Conservation (phyloP, 2,888 invertebrate species). For the Neelides folsomi region DNA sequence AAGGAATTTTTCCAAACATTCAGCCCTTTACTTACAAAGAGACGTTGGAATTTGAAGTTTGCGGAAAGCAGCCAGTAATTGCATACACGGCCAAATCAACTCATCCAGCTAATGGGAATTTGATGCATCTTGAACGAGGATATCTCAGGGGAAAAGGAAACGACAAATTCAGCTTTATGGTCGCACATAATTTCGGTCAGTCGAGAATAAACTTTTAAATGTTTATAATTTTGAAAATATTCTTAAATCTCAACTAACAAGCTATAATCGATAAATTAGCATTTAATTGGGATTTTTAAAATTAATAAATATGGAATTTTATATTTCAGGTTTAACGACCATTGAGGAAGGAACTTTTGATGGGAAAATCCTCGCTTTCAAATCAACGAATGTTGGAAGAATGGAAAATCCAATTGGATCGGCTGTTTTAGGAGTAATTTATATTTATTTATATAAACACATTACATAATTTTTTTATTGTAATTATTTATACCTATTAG, state of each 20-base stretch:
- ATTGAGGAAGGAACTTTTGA: constrained; percentile 46
- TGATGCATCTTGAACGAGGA: constrained; percentile 52
- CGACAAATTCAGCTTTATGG: constrained; percentile 43
- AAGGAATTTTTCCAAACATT: constrained; percentile 47
- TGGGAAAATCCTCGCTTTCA: constrained; percentile 38
- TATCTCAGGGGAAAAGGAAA: constrained; percentile 48
- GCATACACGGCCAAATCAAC: constrained; percentile 45
- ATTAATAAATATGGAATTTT: too few relatives aligned
- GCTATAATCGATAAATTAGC: too few relatives aligned
- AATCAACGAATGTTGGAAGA: constrained; percentile 41
- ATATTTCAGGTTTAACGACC: constrained; percentile 39
- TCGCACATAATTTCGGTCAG: constrained; percentile 50
- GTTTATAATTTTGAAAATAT: too few relatives aligned
- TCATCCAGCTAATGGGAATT: constrained; percentile 43
- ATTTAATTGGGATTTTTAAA: too few relatives aligned
- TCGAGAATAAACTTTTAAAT: neutral
- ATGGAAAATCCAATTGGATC: constrained; percentile 46
- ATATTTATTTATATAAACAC: neutral
- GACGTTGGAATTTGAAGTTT: constrained; percentile 27
- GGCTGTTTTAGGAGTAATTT: constrained; percentile 41
- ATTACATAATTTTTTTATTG: too few relatives aligned
- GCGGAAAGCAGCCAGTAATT: constrained; percentile 41
- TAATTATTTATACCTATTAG: too few relatives aligned
- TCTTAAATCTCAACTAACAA: too few relatives aligned
- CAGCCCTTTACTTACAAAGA: constrained; percentile 47